Percentiles rank a stretch among this genome's conserved stretches.
These are phyloP conservation scores for Augochlorella aurata DNA, from an alignment of 2,888 invertebrate species.

Conservation along the genomic window DNA sequence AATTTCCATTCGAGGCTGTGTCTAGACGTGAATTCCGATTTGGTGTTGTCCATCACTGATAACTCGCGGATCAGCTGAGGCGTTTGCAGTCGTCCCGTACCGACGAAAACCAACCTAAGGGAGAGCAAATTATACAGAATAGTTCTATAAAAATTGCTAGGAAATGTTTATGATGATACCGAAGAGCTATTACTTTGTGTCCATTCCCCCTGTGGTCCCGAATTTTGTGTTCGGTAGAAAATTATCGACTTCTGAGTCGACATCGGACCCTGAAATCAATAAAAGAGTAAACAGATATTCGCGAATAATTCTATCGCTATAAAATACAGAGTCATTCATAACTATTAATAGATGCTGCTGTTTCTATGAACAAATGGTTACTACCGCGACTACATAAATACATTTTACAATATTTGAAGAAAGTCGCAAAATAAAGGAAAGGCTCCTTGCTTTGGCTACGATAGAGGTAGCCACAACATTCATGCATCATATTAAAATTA, in stretches of 20 bases:
- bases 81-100: conserved; percentile 90
- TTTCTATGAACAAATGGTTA: background rate
- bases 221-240: conserved; percentile 71
- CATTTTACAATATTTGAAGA: background rate
- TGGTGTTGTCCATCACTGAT: conserved; percentile 89
- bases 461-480: too few species aligned
- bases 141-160: background rate
- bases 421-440: too few species aligned
- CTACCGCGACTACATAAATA: background rate
- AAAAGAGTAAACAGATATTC: background rate
- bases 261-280: conserved; percentile 69
- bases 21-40: conserved; percentile 94
- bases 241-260: conserved; percentile 71
- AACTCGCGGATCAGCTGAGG: conserved; percentile 94
- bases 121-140: background rate
- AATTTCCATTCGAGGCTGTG: conserved; percentile 98
- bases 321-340: too few species aligned
- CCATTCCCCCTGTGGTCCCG: conserved; percentile 64
- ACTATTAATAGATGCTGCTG: background rate
- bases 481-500: too few species aligned
- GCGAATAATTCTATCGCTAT: background rate
- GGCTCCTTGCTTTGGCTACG: background rate
- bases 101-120: conserved; percentile 88
- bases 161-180: background rate
- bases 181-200: conserved; percentile 70